phyloP scores from a whole-genome alignment of 2,888 invertebrate genomes.

The Drosophila suboccidentalis region DNA sequence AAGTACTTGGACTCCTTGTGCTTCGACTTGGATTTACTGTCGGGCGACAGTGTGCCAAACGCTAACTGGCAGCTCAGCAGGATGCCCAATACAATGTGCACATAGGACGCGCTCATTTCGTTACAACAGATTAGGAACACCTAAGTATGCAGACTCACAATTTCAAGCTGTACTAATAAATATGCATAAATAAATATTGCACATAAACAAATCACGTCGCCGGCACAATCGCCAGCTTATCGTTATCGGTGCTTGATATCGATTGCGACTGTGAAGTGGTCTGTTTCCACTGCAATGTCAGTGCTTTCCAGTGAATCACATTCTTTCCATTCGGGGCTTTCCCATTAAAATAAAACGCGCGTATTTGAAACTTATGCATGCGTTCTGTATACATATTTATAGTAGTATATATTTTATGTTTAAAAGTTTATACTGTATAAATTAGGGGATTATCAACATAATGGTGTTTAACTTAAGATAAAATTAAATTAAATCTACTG shows the following conservation, averaged over 20 bases:
- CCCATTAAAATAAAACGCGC: conserved; percentile 8
- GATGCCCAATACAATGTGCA: conserved; percentile 18
- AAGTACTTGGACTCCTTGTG: conserved; percentile 75
- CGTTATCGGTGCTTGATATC: conserved; percentile 19
- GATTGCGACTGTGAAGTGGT: background rate
- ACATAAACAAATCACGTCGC: conserved; percentile 21
- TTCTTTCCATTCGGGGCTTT: background rate
- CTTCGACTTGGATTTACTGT: conserved; percentile 74
- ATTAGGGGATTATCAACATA: conserved; percentile 58
- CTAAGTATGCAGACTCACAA: background rate
- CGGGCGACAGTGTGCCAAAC: conserved; percentile 76
- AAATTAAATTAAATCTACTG: conserved; percentile 65
- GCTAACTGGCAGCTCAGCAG: conserved; percentile 39
- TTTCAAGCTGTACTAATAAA: background rate
- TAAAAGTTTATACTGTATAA: conserved; percentile 69
- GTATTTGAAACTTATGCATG: conserved; percentile 47
- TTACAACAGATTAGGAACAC: conserved; percentile 9
- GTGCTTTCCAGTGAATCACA: background rate
- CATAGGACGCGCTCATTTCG: conserved; percentile 46
- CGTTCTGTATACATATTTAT: conserved; percentile 39
- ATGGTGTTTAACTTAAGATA: conserved; percentile 53
- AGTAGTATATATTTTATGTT: conserved; percentile 51
- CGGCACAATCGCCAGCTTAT: conserved; percentile 19
- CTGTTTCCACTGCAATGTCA: background rate
- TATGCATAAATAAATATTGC: conserved; percentile 15